A percentile compares a stretch with the other conserved stretches of the same genome.
Conservation (phyloP, 2,888 invertebrate genomes). For the Tipula confusa region DNA sequence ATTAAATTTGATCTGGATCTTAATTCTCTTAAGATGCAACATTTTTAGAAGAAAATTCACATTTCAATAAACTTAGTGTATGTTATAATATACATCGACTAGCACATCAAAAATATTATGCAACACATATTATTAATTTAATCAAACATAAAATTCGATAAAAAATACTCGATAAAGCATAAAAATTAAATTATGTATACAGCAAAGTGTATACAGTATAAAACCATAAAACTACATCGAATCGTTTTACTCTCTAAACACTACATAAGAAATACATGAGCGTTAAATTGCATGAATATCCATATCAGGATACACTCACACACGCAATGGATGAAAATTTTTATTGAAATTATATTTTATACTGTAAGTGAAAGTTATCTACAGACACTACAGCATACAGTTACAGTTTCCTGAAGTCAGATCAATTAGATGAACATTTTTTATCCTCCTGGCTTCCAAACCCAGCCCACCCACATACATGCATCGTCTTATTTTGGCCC, state of each 20-base stretch:
- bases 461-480: neutral
- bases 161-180: slow-evolving; percentile 17
- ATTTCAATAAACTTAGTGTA: no score
- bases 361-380: neutral
- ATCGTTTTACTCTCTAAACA: neutral
- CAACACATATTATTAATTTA: slow-evolving; percentile 1
- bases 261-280: slow-evolving; percentile 3
- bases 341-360: neutral
- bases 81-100: no score
- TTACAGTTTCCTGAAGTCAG: neutral
- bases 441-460: neutral
- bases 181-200: neutral
- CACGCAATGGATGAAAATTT: neutral
- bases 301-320: neutral
- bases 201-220: neutral
- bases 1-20: no score
- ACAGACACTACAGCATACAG: no score
- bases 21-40: no score
- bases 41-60: no score
- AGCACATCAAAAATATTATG: neutral
- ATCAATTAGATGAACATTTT: neutral
- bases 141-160: neutral
- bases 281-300: neutral
- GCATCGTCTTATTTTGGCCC: neutral
- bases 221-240: neutral